phyloP scores from a whole-genome alignment of 2,797 vertebrate genomes.

The Arrhamphus sclerolepis region DNA sequence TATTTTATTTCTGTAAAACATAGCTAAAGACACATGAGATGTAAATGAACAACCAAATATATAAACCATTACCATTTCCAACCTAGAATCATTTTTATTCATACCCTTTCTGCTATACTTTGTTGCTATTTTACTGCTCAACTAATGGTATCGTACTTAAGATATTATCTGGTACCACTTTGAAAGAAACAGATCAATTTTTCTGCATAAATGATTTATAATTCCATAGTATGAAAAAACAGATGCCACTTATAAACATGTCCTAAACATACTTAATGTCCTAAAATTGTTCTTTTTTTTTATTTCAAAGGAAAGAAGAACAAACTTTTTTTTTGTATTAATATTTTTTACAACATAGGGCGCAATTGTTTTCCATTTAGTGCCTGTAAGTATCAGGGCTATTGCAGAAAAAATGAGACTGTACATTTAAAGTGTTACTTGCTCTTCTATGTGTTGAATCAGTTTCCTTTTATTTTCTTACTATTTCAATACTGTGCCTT shows the following conservation, averaged over 20 bases:
- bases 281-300: not conserved
- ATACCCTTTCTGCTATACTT: not conserved
- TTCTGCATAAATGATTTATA: conserved; percentile 12
- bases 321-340: too few species aligned
- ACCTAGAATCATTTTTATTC: not conserved
- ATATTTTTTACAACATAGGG: not conserved
- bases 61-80: not conserved
- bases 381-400: not conserved
- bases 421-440: conserved; percentile 43
- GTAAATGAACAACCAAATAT: not conserved
- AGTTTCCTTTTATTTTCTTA: conserved; percentile 55
- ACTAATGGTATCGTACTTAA: conserved; percentile 1
- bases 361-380: not conserved
- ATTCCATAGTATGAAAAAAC: not conserved
- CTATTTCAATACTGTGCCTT: conserved; percentile 75
- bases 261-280: not conserved
- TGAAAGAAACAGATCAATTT: conserved; percentile 43
- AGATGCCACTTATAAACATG: not conserved
- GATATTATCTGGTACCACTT: conserved; percentile 20
- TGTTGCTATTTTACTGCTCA: conserved; percentile 2
- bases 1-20: too few species aligned
- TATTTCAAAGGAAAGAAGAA: not conserved
- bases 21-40: too few species aligned
- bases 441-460: conserved; percentile 35
- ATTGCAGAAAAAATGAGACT: conserved; percentile 30